These are phyloP conservation scores for Panthera uncia DNA, from an alignment of 2,113 vertebrate species.

Conservation along the genomic window DNA sequence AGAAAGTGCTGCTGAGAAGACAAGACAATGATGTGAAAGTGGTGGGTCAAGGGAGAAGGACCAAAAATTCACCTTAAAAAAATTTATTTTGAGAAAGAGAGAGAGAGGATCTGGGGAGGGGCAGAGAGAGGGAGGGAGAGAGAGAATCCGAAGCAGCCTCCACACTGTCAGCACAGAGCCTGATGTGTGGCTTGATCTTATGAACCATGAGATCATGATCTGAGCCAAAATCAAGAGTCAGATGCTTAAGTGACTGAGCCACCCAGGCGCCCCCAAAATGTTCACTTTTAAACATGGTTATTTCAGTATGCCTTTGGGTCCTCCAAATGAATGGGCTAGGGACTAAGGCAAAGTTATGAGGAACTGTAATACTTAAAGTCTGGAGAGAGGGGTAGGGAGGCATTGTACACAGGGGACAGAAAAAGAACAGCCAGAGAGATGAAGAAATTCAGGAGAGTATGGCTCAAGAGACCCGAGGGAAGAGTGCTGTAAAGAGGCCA, in stretches of 20 bases:
- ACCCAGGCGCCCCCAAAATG: too few relatives aligned
- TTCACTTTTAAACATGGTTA: not conserved
- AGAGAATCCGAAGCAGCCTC: too few relatives aligned
- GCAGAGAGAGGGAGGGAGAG: too few relatives aligned
- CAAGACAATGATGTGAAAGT: not conserved
- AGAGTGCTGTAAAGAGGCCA: accelerated
- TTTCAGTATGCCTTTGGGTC: not conserved
- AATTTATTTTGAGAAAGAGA: too few relatives aligned
- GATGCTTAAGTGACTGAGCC: too few relatives aligned
- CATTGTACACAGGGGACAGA: not conserved
- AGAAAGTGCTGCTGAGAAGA: not conserved
- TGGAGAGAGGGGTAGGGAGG: not conserved
- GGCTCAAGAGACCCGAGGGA: not conserved
- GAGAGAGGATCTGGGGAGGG: too few relatives aligned
- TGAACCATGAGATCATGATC: too few relatives aligned
- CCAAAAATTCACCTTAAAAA: not conserved
- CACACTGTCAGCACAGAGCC: too few relatives aligned
- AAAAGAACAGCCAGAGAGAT: not conserved
- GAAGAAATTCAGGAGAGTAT: not conserved
- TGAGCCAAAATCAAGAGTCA: too few relatives aligned
- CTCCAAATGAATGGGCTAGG: not conserved
- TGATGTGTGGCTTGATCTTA: too few relatives aligned
- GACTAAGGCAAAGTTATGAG: not conserved
- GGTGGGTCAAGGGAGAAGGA: not conserved
- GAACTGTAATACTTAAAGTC: not conserved